Evolutionary conservation across 2,888 invertebrate genomes (phyloP), one percentile per base, ranked within the genome.

Genomic region (Anthrax anthrax): DNA sequence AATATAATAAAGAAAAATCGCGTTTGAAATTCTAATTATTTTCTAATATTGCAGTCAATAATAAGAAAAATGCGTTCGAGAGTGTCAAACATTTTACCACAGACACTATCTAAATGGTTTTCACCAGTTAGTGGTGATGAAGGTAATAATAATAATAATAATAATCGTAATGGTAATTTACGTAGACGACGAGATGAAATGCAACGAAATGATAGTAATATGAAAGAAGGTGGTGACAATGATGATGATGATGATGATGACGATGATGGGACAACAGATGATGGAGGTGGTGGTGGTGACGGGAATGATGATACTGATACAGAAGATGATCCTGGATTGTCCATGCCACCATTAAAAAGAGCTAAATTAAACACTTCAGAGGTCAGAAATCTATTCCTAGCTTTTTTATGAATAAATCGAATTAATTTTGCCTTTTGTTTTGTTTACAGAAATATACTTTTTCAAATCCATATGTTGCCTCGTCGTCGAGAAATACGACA

Each of bases 11-110:
- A n/a, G n/a, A n/a, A n/a, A n/a, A n/a, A n/a, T n/a, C n/a, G n/a
- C n/a, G n/a, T n/a, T n/a, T n/a, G n/a, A n/a, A n/a, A n/a, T n/a
- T n/a, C n/a, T n/a, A n/a, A n/a, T n/a, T n/a, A n/a, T n/a, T n/a
- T n/a, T n/a, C 17, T 14, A 14, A 17, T 37, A 14, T 19, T 19
- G 2, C 55, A 67, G 67, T 65, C 67, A 45, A 60, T 67, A 50
- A 65, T 67, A 49, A 61, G 60, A 47, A 67, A 64, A 57, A 59
- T 67, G 34, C 64, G 62, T 47, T 62, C 59, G 40, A 61, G 63
- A 34, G 63, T 67, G 12, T 59, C 65, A 9, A 65, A 60, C 50
- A 66, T 67, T 42, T 50, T 67, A 18, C 63, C 66, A 41, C 58
- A 58, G 44, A 60, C 61, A 40, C 49, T 67, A 9, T 58, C 59